Evolutionary conservation across 2,888 invertebrate genomes (phyloP), one percentile per base, ranked within the genome.

Genomic region (Glaucopsyche alexis): DNA sequence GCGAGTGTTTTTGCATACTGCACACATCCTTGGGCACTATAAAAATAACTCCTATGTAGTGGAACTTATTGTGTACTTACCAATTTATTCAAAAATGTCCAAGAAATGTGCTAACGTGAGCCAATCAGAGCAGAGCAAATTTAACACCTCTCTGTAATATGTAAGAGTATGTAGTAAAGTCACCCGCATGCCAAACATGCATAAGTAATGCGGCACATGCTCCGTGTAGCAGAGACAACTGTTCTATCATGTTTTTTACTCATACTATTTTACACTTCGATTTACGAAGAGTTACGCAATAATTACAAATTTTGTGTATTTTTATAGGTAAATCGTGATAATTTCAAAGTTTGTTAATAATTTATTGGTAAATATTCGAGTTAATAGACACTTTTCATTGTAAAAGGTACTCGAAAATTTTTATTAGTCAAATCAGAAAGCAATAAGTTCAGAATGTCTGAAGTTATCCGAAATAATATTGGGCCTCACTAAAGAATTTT

Each of bases 131-230:
- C 50, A 38, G 49, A 50, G 49, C 66, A 72, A 72, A 49, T 69
- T 72, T 72, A 72, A 19, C 65, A 67, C 49, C 65, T 66, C 50
- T n/a, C 16, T 72, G 72, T 67, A 52, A 72, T 72, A 72, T 72
- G 72, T 52, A 72, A 52, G 50, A 72, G 52, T 66, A 52, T 60
- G 72, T 72, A 67, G 66, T 66, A 52, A 42, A 72, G 72, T 42
- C 72, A 72, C 45, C 66, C 72, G 72, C 65, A 72, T 42, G 52
- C 73, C 71, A 52, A 71, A 71, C 66, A 75, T 75, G 75, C 75
- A 75, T 75, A 75, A 75, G 75, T 75, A 73, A 73, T 75, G 73
- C 72, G 66, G 66, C 66, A 60, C 71, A 66, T 66, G 72, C 66
- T 66, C 49, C 49, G 66, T 66, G 66, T 66, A 49, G 47, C 60